Percentiles rank a stretch among this genome's conserved stretches.
phyloP scores from a whole-genome alignment of 2,113 vertebrate genomes.

The Eubucco bourcierii region DNA sequence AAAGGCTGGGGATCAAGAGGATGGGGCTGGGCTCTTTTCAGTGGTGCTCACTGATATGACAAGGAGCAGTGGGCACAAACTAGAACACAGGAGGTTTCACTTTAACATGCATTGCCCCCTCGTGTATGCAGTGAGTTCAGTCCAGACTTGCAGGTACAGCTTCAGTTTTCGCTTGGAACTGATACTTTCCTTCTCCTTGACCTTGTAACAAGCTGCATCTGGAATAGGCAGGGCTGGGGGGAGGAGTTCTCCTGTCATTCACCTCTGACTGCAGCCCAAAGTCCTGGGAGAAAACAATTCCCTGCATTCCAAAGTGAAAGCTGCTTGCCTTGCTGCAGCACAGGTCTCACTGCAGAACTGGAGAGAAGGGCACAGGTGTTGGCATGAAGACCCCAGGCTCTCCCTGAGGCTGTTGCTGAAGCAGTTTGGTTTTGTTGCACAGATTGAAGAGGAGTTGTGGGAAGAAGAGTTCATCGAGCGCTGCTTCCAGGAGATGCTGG shows the following conservation, averaged over 20 bases:
- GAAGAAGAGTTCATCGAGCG: constrained; percentile 94
- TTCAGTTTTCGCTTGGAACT: neutral
- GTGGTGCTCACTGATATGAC: no score
- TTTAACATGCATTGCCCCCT: neutral
- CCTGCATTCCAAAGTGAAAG: neutral
- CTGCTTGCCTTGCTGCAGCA: neutral
- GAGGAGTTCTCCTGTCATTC: neutral
- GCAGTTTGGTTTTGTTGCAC: neutral
- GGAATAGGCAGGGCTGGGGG: neutral
- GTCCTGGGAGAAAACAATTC: neutral
- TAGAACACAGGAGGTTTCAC: no score
- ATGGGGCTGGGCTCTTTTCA: no score
- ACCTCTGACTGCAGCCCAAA: neutral
- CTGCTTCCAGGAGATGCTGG: constrained; percentile 93
- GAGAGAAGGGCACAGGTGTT: neutral
- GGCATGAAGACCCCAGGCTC: neutral
- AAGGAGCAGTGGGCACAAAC: no score
- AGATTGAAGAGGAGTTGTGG: constrained; percentile 94
- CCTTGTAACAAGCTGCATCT: neutral
- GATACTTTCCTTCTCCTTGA: neutral
- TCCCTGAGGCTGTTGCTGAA: neutral
- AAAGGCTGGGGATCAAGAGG: no score
- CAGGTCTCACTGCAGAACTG: neutral
- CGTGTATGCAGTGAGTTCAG: neutral
- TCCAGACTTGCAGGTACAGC: neutral